phyloP scores from a whole-genome alignment of 2,113 vertebrate genomes.

The Laticauda laticaudata region DNA sequence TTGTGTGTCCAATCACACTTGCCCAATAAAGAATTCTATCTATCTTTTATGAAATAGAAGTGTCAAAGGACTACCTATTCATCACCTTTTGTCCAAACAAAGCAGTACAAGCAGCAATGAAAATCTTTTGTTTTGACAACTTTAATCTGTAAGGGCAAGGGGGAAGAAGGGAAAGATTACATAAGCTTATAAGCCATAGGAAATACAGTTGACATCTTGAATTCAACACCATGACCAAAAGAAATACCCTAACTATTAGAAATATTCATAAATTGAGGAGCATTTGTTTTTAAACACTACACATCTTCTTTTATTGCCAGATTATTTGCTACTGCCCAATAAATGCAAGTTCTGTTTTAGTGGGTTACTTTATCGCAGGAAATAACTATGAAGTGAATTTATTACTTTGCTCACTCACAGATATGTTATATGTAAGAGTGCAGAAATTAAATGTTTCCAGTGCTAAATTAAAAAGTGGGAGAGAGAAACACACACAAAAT shows the following conservation, averaged over 20 bases:
- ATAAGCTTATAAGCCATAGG: neutral
- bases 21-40: too few species aligned
- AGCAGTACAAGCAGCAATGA: neutral
- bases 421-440: neutral
- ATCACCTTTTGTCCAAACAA: neutral
- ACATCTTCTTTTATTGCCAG: neutral
- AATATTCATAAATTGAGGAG: neutral
- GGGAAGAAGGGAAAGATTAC: neutral
- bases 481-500: neutral
- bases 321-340: neutral
- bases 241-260: neutral
- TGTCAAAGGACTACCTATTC: neutral
- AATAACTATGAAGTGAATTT: neutral
- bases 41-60: neutral
- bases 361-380: neutral
- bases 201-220: neutral
- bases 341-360: neutral
- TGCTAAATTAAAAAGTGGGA: neutral
- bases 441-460: too few species aligned
- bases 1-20: too few species aligned
- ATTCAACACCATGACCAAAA: neutral
- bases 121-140: conserved; percentile 4
- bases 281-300: neutral
- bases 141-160: neutral
- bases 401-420: neutral